These are phyloP conservation scores for Callocephalon fimbriatum DNA, from an alignment of 2,113 vertebrate species.

Conservation along the genomic window DNA sequence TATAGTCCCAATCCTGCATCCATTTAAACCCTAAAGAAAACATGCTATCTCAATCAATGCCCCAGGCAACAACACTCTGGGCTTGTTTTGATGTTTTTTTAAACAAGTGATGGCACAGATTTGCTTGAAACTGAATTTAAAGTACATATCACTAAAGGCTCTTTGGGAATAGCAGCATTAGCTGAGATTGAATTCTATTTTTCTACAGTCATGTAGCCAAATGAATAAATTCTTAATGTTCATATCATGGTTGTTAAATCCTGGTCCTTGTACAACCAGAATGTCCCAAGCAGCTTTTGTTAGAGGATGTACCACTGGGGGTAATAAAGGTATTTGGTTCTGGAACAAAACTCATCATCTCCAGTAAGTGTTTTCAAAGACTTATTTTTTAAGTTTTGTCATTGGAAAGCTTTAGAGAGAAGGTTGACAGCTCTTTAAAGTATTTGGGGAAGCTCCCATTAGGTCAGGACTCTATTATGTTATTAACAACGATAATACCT, in stretches of 20 bases:
- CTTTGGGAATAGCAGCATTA: not conserved
- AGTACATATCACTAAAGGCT: not conserved
- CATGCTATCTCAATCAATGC: not conserved
- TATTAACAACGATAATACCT: not conserved
- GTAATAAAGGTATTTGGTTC: not conserved
- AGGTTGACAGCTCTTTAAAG: not conserved
- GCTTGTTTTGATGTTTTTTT: not conserved
- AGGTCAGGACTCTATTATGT: not conserved
- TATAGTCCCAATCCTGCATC: rapidly evolving
- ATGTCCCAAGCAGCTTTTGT: not conserved
- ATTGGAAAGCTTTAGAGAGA: not conserved
- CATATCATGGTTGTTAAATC: not conserved
- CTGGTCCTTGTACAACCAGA: not conserved
- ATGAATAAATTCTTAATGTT: not conserved
- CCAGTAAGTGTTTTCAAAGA: not conserved
- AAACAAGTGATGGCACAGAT: not conserved
- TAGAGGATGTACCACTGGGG: not conserved
- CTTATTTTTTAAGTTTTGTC: not conserved
- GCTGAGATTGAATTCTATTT: not conserved
- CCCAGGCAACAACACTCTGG: not conserved
- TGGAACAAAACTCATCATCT: not conserved
- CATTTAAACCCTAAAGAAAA: not conserved
- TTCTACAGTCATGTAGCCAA: not conserved
- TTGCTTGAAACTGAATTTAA: not conserved
- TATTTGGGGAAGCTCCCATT: not conserved